Evolutionary conservation across 2,797 vertebrate genomes (phyloP).

Genomic region (Cephalopachus bancanus): DNA sequence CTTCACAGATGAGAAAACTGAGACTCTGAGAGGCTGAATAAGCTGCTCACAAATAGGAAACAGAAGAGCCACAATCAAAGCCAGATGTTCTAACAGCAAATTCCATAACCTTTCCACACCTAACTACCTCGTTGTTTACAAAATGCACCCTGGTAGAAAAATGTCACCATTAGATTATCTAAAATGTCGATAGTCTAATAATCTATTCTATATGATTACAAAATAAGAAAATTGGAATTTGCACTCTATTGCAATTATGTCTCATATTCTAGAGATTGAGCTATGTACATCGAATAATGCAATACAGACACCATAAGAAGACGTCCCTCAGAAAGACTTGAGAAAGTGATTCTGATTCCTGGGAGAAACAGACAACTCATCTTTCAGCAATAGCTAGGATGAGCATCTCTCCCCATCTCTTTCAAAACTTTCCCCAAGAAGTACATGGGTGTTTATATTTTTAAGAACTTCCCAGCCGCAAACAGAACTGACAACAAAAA

Average conservation of each 20-base stretch:
- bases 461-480: background rate
- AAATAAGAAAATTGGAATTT: background rate
- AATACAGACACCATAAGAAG: background rate
- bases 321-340: background rate
- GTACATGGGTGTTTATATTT: constrained; percentile 1
- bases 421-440: constrained; percentile 15
- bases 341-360: background rate
- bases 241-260: background rate
- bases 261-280: background rate
- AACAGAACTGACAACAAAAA: background rate
- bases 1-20: background rate
- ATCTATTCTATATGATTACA: background rate
- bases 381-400: background rate
- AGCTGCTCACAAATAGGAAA: background rate
- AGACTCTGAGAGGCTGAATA: background rate
- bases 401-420: background rate
- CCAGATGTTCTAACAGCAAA: background rate
- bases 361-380: background rate
- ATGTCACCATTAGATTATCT: background rate
- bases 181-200: background rate
- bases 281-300: background rate
- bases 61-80: background rate
- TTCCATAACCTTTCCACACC: background rate
- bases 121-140: background rate
- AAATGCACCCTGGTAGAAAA: background rate